Conservation (phyloP, 2,113 vertebrate species). For the Manacus vitellinus region DNA sequence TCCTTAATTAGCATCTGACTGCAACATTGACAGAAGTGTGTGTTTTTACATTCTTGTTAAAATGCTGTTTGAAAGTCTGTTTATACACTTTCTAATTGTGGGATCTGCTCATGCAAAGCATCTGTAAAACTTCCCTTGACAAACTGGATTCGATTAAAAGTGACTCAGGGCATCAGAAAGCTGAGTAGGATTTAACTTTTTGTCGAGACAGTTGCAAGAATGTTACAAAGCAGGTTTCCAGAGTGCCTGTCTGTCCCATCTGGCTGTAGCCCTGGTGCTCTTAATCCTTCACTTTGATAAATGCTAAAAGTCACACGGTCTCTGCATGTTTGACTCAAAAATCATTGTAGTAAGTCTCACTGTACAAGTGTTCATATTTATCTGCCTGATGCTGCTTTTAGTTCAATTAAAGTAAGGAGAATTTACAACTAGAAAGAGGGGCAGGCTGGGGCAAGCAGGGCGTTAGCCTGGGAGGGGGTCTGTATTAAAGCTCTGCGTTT, state of each 20-base stretch:
- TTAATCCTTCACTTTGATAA: slow-evolving; percentile 15
- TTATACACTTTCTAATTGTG: background rate
- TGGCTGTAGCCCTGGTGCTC: background rate
- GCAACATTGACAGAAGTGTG: background rate
- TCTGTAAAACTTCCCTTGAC: background rate
- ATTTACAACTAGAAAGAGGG: background rate
- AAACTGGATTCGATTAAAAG: background rate
- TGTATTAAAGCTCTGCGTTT: background rate
- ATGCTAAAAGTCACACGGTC: background rate
- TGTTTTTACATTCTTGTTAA: background rate
- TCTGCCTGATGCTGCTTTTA: background rate
- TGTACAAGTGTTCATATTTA: background rate
- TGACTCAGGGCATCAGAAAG: background rate
- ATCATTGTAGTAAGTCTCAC: background rate
- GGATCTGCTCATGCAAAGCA: background rate
- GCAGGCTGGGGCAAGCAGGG: background rate
- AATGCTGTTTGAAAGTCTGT: background rate
- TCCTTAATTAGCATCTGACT: background rate
- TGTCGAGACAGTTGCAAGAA: background rate
- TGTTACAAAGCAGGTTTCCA: background rate
- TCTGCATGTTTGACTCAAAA: background rate
- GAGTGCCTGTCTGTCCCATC: background rate
- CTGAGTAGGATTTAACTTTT: background rate
- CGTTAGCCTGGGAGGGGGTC: background rate
- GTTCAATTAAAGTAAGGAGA: background rate